These are phyloP conservation scores for Drosophila testacea DNA, from an alignment of 2,888 invertebrate genomes.

Conservation along the genomic window DNA sequence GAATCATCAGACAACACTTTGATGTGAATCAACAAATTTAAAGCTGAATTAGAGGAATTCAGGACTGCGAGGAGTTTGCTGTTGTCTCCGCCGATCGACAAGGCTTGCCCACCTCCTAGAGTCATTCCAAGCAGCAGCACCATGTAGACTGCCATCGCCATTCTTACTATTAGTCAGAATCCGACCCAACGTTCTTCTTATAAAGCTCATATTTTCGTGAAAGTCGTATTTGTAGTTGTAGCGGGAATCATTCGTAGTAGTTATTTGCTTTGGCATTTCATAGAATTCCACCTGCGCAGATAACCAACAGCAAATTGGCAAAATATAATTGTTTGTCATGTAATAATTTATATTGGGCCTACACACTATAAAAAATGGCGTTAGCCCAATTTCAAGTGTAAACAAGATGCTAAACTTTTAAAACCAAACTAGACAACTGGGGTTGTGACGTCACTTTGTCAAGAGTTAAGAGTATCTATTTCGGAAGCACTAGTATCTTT, in stretches of 20 bases:
- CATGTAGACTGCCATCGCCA: slow-evolving; percentile 9
- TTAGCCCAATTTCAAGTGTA: slow-evolving; percentile 39
- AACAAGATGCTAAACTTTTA: slow-evolving; percentile 25
- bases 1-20: slow-evolving; percentile 36
- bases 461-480: too few species aligned
- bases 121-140: slow-evolving; percentile 20
- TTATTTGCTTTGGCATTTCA: slow-evolving; percentile 53
- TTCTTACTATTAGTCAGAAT: slow-evolving; percentile 26
- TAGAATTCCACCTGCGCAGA: slow-evolving; percentile 34
- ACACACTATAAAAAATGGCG: slow-evolving; percentile 15
- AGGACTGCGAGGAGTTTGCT: slow-evolving; percentile 46
- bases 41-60: slow-evolving; percentile 29
- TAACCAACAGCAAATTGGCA: slow-evolving; percentile 30
- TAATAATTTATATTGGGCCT: slow-evolving; percentile 23
- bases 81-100: not conserved
- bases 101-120: not conserved
- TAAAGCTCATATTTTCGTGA: slow-evolving; percentile 16
- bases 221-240: slow-evolving; percentile 41
- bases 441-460: too few species aligned
- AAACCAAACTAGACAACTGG: too few species aligned
- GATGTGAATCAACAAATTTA: slow-evolving; percentile 57
- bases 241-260: slow-evolving; percentile 37
- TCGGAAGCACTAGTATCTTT: too few species aligned
- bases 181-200: slow-evolving; percentile 18
- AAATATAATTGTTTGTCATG: slow-evolving; percentile 52